Percentiles rank a stretch among this genome's conserved stretches.
These are phyloP conservation scores for Pocillopora damicornis DNA, from an alignment of 64 coral and sea anemone genomes.

Conservation along the genomic window DNA sequence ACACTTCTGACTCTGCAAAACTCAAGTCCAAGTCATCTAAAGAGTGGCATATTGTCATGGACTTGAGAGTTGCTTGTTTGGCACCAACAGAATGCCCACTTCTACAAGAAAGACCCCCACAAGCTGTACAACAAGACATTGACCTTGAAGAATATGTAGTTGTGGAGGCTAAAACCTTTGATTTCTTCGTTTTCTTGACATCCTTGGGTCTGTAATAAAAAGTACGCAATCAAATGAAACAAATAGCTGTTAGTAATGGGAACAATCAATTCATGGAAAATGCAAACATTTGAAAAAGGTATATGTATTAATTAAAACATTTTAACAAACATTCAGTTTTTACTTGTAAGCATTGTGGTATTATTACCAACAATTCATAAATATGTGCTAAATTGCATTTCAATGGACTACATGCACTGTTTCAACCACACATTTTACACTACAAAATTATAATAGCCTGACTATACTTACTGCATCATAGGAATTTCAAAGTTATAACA, in stretches of 20 bases:
- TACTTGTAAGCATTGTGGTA: no score
- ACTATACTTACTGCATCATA: no score
- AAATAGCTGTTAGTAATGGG: not conserved
- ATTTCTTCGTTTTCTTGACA: not conserved
- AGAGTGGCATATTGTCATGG: slow-evolving; percentile 21
- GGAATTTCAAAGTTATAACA: no score
- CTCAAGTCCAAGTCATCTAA: not conserved
- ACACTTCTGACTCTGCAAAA: not conserved
- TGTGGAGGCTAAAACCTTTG: not conserved
- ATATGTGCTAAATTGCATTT: no score
- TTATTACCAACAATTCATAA: no score
- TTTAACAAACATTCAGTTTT: no score
- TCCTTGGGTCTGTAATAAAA: not conserved
- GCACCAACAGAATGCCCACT: not conserved
- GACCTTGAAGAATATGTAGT: slow-evolving; percentile 27
- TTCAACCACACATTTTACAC: no score
- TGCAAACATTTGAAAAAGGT: no score
- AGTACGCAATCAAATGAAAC: not conserved
- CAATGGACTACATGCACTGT: no score
- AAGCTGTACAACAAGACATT: slow-evolving; percentile 22
- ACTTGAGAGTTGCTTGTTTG: not conserved
- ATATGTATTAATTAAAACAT: no score
- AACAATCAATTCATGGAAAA: no score
- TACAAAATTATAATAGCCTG: no score
- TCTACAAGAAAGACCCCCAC: not conserved